These are phyloP conservation scores for Scaptomyza cyrtandrae DNA, from an alignment of 2,888 invertebrate genomes.

Conservation along the genomic window DNA sequence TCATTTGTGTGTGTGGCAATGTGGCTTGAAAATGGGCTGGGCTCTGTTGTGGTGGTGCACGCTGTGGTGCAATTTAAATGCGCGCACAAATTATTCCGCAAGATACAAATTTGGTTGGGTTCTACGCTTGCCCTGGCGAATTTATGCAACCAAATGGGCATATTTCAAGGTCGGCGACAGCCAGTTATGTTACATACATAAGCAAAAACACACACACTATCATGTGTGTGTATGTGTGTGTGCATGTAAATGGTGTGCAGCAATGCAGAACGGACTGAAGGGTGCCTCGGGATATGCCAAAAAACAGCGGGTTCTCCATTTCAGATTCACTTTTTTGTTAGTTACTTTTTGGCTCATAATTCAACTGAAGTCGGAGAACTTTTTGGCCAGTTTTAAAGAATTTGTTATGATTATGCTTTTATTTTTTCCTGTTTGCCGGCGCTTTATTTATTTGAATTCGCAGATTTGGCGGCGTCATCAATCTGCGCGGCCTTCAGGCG, in stretches of 20 bases:
- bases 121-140: conserved; percentile 41
- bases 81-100: conserved; percentile 63
- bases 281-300: conserved; percentile 55
- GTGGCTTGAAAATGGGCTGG: conserved; percentile 49
- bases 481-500: conserved; percentile 79
- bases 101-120: conserved; percentile 43
- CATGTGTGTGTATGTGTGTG: conserved; percentile 1
- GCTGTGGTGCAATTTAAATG: conserved; percentile 71
- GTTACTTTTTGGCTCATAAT: conserved; percentile 58
- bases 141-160: conserved; percentile 78
- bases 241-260: conserved; percentile 5
- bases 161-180: conserved; percentile 81
- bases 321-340: conserved; percentile 80
- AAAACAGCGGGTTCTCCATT: conserved; percentile 64
- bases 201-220: conserved; percentile 4
- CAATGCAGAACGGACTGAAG: conserved; percentile 29
- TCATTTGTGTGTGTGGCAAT: conserved; percentile 58
- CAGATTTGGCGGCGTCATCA: conserved; percentile 70
- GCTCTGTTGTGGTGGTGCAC: conserved; percentile 20
- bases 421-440: conserved; percentile 11
- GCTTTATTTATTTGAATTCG: conserved; percentile 59
- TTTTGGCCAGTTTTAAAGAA: conserved; percentile 57
- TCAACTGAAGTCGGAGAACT: conserved; percentile 67
- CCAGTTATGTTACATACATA: conserved; percentile 6
- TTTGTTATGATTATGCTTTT: conserved; percentile 23